Conservation (phyloP, 2,797 vertebrate genomes). For the Cossypha polioptera region DNA sequence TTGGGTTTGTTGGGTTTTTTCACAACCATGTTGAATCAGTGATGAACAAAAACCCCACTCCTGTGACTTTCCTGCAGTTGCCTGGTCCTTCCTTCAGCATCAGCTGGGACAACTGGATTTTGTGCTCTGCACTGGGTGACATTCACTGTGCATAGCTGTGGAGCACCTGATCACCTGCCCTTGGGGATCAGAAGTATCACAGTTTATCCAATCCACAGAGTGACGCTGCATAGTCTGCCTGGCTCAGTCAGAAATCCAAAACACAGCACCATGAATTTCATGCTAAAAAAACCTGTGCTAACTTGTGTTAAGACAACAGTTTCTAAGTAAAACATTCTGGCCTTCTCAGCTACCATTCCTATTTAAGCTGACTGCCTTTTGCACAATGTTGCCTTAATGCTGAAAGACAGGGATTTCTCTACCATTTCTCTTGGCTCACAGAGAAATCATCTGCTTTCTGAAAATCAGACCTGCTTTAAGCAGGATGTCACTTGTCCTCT, state of each 20-base stretch:
- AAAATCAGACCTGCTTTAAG: background rate
- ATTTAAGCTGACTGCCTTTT: background rate
- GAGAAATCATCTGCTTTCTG: background rate
- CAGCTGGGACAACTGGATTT: background rate
- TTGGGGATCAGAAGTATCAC: fast-evolving
- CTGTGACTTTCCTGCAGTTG: background rate
- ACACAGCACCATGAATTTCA: background rate
- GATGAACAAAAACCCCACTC: background rate
- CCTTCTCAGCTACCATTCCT: background rate
- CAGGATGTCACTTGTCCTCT: background rate
- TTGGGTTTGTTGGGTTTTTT: background rate
- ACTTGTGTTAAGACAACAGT: background rate
- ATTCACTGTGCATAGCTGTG: background rate
- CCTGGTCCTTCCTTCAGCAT: background rate
- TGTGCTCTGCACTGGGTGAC: background rate
- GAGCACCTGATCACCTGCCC: background rate
- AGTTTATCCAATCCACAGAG: background rate
- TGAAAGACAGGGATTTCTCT: background rate
- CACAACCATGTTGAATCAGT: background rate
- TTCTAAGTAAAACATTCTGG: background rate
- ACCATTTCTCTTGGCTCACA: background rate
- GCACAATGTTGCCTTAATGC: background rate
- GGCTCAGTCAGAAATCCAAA: background rate
- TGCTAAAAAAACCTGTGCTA: background rate
- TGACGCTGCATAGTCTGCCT: background rate